Base-by-base conservation (phyloP, 2,888 invertebrate genomes). In the Dynastes hyllus region DNA sequence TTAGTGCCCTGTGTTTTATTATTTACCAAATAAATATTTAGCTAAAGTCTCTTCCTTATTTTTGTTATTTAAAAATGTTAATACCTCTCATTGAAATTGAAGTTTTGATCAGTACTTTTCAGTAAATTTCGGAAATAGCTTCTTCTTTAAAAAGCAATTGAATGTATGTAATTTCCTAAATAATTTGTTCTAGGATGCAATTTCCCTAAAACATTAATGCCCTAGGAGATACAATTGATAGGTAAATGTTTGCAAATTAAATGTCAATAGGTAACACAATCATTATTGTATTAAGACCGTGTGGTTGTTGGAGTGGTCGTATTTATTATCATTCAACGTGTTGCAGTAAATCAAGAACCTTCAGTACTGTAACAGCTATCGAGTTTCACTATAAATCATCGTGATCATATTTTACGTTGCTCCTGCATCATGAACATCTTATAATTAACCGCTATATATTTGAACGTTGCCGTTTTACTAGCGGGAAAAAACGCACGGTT, bases 401-500 rank as follows among this genome's bases (percentile, higher is more conserved):
- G 2, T n/a, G 29, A 53, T 5, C 71, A 29, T 37, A 32, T n/a
- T 71, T 53, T 32, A 55, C 55, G 55, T 16, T 55, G 55, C 2
- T 32, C 32, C 29, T 55, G 27, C 37, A 27, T 11, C 45, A 27
- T 2, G 27, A 45, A 61, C 22, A 50, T 50, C 27, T 27, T 45
- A 22, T 75, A 75, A 75, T 75, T 75, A 75, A 29, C 27, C 27
- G 61, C 58, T 22, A 61, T 71, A 61, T 61, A 40, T 75, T 61
- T 75, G 2, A 13, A 75, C 9, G 5, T 75, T 61, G 45, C 61
- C 13, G 61, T 27, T 45, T 61, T 3, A 45, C 13, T 50, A 61
- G 11, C 2, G 11, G 45, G 45, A n/a, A 61, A 58, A 61, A 73
- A n/a, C 13, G 29, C 3, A 37, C 50, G 13, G 32, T 55, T 71